phyloP scores from a whole-genome alignment of 2,888 invertebrate species.

The Limnephilus auricula region DNA sequence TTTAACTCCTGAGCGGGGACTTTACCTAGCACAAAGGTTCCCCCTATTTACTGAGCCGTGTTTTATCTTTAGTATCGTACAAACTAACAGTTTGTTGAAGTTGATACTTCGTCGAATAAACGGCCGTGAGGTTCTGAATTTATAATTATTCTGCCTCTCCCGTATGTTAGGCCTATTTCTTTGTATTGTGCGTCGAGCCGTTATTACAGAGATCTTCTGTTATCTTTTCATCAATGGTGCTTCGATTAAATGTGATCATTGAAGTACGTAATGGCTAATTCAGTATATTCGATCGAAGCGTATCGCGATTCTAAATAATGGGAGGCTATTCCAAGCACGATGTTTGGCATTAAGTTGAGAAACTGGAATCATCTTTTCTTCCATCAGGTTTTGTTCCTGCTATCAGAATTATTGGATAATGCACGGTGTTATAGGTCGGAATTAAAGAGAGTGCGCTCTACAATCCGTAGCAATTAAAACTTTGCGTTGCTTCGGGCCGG shows the following conservation, averaged over 20 bases:
- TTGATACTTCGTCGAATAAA: slow-evolving; percentile 2
- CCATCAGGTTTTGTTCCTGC: not conserved
- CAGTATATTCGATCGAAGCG: not conserved
- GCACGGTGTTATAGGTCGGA: not conserved
- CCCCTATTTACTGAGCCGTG: not conserved
- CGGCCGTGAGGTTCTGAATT: not conserved
- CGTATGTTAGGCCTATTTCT: not conserved
- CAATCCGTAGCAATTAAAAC: not conserved
- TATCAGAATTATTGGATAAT: not conserved
- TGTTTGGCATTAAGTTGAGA: not conserved
- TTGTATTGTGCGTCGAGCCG: not conserved
- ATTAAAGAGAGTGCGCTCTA: not conserved
- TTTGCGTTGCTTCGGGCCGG: not conserved
- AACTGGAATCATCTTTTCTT: not conserved
- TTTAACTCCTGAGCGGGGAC: not conserved
- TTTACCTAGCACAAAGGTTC: not conserved
- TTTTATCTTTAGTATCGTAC: not conserved
- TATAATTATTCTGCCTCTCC: not conserved
- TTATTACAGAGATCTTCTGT: not conserved
- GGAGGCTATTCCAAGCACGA: not conserved
- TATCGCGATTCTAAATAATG: not conserved
- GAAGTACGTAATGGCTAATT: not conserved
- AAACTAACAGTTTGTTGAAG: not conserved
- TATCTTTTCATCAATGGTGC: not conserved
- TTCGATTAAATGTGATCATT: not conserved